phyloP scores from a whole-genome alignment of 1,140 invertebrate genomes.

The Caenorhabditis tropicalis region DNA sequence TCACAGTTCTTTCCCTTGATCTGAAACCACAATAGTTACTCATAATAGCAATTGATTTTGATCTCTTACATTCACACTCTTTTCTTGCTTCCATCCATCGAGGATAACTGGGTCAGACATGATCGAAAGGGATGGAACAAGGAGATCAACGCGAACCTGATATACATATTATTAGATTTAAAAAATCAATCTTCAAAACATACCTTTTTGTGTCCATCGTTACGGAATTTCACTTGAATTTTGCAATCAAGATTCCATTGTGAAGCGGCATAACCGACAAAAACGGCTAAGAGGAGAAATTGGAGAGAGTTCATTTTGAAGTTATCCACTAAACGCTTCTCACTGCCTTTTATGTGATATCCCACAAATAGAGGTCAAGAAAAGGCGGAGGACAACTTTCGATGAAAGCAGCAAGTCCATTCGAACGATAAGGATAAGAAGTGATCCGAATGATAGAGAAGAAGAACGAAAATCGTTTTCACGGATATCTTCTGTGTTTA shows the following conservation, averaged over 20 bases:
- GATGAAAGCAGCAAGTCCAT: slow-evolving; percentile 1
- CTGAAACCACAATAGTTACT: background rate
- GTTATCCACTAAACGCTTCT: background rate
- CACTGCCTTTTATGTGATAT: background rate
- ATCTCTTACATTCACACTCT: slow-evolving; percentile 8
- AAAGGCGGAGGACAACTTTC: slow-evolving; percentile 27
- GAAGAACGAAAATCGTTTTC: slow-evolving; percentile 12
- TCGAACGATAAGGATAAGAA: slow-evolving; percentile 23
- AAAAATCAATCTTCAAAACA: background rate
- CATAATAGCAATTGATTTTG: too few species aligned
- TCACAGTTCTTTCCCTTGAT: slow-evolving; percentile 36
- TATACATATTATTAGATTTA: background rate
- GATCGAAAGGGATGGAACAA: background rate
- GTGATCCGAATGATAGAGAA: background rate
- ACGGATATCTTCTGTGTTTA: background rate
- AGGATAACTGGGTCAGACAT: slow-evolving; percentile 32
- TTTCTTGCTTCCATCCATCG: background rate
- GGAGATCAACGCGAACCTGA: slow-evolving; percentile 20
- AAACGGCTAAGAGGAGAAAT: background rate
- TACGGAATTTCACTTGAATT: slow-evolving; percentile 28
- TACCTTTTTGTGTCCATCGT: slow-evolving; percentile 19
- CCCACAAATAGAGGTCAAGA: slow-evolving; percentile 6
- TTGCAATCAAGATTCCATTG: slow-evolving; percentile 31
- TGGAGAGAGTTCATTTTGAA: slow-evolving; percentile 23
- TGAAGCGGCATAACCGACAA: background rate